phyloP scores from a whole-genome alignment of 2,888 invertebrate species.

The Mimachlamys varia region DNA sequence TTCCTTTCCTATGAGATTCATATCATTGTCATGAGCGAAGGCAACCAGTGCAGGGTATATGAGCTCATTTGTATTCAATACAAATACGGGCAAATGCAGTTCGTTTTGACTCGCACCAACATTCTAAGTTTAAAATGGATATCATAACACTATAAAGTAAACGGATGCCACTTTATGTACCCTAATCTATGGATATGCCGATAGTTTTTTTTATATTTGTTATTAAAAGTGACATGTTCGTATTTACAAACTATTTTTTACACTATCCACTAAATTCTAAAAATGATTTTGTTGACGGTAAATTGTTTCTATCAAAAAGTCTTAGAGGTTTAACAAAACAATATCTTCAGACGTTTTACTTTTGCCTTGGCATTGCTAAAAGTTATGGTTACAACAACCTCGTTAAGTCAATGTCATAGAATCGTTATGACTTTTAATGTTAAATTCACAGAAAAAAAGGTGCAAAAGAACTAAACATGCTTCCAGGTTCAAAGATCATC shows the following conservation, averaged over 20 bases:
- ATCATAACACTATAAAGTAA: not conserved
- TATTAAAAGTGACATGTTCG: not conserved
- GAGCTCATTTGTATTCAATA: not conserved
- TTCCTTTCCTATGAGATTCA: not conserved
- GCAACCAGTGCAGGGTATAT: not conserved
- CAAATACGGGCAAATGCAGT: not conserved
- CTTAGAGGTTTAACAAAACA: not conserved
- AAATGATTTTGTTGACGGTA: not conserved
- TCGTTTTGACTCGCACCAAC: not conserved
- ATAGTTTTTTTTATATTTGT: not conserved
- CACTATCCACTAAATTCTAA: not conserved
- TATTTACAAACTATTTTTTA: too few species aligned
- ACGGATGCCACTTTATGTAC: not conserved
- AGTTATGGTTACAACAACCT: too few species aligned
- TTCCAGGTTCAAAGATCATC: too few species aligned
- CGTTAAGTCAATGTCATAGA: not conserved
- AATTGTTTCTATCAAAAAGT: not conserved
- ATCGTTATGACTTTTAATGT: not conserved
- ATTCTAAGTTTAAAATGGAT: not conserved
- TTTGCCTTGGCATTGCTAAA: too few species aligned
- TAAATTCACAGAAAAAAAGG: not conserved
- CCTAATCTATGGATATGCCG: not conserved
- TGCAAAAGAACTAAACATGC: not conserved
- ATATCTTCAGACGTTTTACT: not conserved
- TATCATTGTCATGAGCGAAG: not conserved